A percentile compares a stretch with the other conserved stretches of the same genome.
These are phyloP conservation scores for Hydractinia echinata DNA, from an alignment of 30 jellyfish, hydroid and myxozoan species.

Conservation along the genomic window DNA sequence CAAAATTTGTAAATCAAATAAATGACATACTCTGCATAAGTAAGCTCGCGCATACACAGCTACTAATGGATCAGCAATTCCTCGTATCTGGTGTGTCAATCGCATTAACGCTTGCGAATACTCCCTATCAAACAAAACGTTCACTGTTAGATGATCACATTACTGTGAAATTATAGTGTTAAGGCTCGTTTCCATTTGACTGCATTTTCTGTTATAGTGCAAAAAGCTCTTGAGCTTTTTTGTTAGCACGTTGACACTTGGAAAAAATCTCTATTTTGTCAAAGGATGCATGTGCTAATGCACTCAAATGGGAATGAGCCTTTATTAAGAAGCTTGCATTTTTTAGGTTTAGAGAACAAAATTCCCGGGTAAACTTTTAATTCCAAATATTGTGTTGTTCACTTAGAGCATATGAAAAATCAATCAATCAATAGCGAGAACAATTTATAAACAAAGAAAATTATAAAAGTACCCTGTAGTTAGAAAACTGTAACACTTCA, in stretches of 20 bases:
- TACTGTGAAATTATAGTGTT: not conserved
- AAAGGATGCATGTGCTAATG: too few species aligned
- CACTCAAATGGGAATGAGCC: too few species aligned
- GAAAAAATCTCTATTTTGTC: not conserved
- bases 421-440: too few species aligned
- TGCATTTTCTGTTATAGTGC: too few species aligned
- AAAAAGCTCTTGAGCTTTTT: not conserved
- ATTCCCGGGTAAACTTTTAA: too few species aligned
- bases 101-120: conserved; percentile 81
- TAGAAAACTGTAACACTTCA: conserved; percentile 81
- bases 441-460: not conserved
- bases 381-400: too few species aligned
- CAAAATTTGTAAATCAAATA: too few species aligned
- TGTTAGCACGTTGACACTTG: not conserved
- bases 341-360: too few species aligned
- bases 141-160: not conserved
- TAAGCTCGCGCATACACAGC: conserved; percentile 93
- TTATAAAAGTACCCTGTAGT: conserved; percentile 69
- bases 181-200: too few species aligned
- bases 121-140: conserved; percentile 49
- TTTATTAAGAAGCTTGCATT: too few species aligned
- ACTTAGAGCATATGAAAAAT: too few species aligned
- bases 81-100: conserved; percentile 79
- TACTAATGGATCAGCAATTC: conserved; percentile 96
- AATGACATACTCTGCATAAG: conserved; percentile 75